These are phyloP conservation scores for Drosophila rellima DNA, from an alignment of 2,888 invertebrate species.

Conservation along the genomic window DNA sequence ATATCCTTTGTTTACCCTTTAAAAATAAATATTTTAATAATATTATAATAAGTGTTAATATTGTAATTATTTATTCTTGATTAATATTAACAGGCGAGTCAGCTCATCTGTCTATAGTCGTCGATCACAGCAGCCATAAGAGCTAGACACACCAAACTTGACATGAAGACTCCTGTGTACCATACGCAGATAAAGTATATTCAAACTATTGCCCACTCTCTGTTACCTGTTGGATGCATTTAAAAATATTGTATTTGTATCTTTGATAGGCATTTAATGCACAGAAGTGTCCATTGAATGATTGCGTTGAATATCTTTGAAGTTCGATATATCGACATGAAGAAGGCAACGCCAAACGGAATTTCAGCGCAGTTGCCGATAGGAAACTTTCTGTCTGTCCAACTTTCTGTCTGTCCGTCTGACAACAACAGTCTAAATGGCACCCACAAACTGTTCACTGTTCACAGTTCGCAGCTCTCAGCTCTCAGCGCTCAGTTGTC, in stretches of 20 bases:
- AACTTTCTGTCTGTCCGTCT: constrained; percentile 6
- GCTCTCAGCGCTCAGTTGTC: constrained; percentile 1
- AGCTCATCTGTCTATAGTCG: neutral
- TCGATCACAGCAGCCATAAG: neutral
- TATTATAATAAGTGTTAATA: too few relatives aligned
- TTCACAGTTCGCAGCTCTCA: constrained; percentile 31
- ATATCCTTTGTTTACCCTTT: too few relatives aligned
- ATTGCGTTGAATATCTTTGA: neutral
- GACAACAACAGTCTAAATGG: constrained; percentile 25
- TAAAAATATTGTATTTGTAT: neutral
- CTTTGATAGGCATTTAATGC: neutral
- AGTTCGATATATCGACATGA: neutral
- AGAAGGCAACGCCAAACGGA: constrained; percentile 13
- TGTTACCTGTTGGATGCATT: too few relatives aligned
- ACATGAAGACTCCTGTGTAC: neutral
- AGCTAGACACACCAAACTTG: neutral
- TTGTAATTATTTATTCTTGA: too few relatives aligned
- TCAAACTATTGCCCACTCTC: too few relatives aligned
- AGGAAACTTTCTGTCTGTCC: constrained; percentile 36
- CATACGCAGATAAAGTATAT: neutral
- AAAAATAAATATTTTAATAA: too few relatives aligned
- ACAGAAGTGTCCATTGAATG: neutral
- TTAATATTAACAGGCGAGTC: too few relatives aligned
- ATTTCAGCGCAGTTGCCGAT: constrained; percentile 23
- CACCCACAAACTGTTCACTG: constrained; percentile 25